These are phyloP conservation scores for Drosophila limbata DNA, from an alignment of 2,888 invertebrate genomes.

Conservation along the genomic window DNA sequence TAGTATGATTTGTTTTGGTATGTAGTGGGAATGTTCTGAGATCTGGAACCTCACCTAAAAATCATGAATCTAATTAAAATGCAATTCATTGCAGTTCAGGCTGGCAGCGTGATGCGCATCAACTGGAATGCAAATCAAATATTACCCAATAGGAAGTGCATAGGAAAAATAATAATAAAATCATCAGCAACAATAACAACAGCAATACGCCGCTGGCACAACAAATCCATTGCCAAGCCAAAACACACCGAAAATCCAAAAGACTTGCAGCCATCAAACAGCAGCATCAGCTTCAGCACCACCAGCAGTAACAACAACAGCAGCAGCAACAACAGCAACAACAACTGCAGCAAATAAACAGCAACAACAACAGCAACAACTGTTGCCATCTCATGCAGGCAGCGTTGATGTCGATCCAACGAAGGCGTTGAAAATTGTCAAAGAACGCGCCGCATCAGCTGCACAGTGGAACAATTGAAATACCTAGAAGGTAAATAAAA, in stretches of 20 bases:
- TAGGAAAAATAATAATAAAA: slow-evolving; percentile 77
- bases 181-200: slow-evolving; percentile 67
- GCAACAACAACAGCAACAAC: slow-evolving; percentile 41
- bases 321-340: slow-evolving; percentile 33
- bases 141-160: slow-evolving; percentile 80
- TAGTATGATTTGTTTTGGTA: slow-evolving; percentile 10
- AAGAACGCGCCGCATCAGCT: slow-evolving; percentile 74
- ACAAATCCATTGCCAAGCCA: slow-evolving; percentile 63
- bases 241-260: slow-evolving; percentile 49
- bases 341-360: slow-evolving; percentile 21
- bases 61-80: slow-evolving; percentile 79
- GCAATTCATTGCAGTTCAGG: slow-evolving; percentile 70
- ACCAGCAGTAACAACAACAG: slow-evolving; percentile 17
- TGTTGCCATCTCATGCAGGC: slow-evolving; percentile 78
- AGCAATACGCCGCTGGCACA: slow-evolving; percentile 62
- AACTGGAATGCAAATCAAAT: slow-evolving; percentile 77
- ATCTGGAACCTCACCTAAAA: slow-evolving; percentile 60
- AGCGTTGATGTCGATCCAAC: slow-evolving; percentile 62
- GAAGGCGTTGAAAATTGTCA: slow-evolving; percentile 82
- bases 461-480: slow-evolving; percentile 47
- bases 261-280: slow-evolving; percentile 66
- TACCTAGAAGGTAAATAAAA: background rate
- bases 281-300: slow-evolving; percentile 65
- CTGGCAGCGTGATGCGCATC: slow-evolving; percentile 66
- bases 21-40: slow-evolving; percentile 36